phyloP scores from a whole-genome alignment of 2,797 vertebrate species.

The Chaetophractus vellerosus region DNA sequence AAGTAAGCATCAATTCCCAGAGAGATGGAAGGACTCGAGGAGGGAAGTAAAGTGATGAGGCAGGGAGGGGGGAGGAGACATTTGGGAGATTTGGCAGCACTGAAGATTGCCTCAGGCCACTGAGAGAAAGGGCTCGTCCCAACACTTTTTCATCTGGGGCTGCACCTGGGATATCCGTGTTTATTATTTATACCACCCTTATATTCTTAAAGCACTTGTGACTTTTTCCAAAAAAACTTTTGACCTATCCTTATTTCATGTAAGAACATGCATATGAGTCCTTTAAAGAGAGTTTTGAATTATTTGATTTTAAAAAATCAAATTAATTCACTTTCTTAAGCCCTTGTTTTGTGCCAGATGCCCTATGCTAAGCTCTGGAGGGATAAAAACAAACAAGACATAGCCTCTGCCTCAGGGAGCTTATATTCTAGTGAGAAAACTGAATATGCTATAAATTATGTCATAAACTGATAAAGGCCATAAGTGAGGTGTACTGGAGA shows the following conservation, averaged over 20 bases:
- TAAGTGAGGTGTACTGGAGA: neutral
- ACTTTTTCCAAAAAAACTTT: neutral
- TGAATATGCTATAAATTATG: neutral
- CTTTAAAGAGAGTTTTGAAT: slow-evolving; percentile 23
- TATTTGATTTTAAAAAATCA: slow-evolving; percentile 38
- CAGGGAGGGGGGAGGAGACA: neutral
- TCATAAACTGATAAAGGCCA: too few species aligned
- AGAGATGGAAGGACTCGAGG: neutral
- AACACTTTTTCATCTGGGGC: neutral
- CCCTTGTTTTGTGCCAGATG: neutral
- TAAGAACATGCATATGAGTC: neutral
- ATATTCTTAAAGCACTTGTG: neutral
- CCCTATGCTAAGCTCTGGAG: neutral
- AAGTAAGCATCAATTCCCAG: slow-evolving; percentile 15
- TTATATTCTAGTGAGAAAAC: neutral
- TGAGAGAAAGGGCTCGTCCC: neutral
- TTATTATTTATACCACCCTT: neutral
- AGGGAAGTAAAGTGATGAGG: neutral
- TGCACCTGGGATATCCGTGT: neutral
- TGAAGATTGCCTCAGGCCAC: neutral
- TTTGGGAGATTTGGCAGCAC: neutral
- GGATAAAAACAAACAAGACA: neutral
- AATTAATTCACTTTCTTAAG: slow-evolving; percentile 18
- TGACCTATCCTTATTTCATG: neutral
- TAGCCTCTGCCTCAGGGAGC: neutral